Evolutionary conservation across 2,888 invertebrate genomes (phyloP).

Genomic region (Drosophila ustulata): DNA sequence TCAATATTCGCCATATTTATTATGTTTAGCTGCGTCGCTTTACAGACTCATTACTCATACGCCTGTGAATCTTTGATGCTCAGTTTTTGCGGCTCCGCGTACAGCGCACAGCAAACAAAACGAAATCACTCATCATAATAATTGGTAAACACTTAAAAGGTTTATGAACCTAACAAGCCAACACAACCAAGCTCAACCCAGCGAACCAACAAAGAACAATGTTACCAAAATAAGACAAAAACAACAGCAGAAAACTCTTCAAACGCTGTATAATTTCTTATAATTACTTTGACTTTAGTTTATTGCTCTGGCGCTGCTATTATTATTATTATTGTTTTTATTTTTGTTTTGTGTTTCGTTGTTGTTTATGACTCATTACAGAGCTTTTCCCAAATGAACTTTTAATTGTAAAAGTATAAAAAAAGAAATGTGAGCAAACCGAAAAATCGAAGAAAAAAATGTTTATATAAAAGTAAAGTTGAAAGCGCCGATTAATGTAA

Average conservation of each 20-base stretch:
- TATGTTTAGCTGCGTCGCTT: background rate
- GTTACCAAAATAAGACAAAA: slow-evolving; percentile 7
- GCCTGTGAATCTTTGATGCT: background rate
- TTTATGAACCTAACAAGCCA: slow-evolving; percentile 52
- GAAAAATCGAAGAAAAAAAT: slow-evolving; percentile 6
- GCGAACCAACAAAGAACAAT: slow-evolving; percentile 6
- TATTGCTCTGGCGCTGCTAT: slow-evolving; percentile 20
- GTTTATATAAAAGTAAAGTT: background rate
- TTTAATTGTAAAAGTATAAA: slow-evolving; percentile 44
- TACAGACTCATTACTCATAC: background rate
- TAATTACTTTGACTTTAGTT: slow-evolving; percentile 54
- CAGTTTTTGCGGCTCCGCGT: background rate
- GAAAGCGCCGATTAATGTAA: slow-evolving; percentile 29
- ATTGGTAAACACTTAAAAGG: slow-evolving; percentile 62
- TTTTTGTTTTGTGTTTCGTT: slow-evolving; percentile 9
- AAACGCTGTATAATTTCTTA: slow-evolving; percentile 44
- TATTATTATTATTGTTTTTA: background rate
- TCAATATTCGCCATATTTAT: background rate
- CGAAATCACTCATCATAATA: slow-evolving; percentile 35
- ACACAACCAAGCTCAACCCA: background rate
- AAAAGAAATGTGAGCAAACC: background rate
- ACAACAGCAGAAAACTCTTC: slow-evolving; percentile 19
- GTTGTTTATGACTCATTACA: slow-evolving; percentile 38
- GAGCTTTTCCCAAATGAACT: slow-evolving; percentile 38
- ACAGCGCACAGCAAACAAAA: slow-evolving; percentile 9